Percentiles rank a stretch among this genome's conserved stretches.
Conservation (phyloP, 2,888 invertebrate genomes). For the Subacronicta megacephala region DNA sequence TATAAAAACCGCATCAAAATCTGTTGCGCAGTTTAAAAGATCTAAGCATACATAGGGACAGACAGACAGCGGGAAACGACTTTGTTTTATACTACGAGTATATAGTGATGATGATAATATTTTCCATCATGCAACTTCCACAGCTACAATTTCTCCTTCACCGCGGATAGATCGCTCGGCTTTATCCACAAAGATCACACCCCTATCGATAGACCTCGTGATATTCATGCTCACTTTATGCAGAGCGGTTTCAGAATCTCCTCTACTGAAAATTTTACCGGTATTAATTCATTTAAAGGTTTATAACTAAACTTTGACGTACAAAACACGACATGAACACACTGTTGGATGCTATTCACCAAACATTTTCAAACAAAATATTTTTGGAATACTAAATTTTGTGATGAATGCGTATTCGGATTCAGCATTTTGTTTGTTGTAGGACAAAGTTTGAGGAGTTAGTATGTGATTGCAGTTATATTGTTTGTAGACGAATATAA, state of each 20-base stretch:
- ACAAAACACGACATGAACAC: constrained; percentile 6
- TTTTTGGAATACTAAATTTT: background rate
- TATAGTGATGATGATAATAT: too few relatives aligned
- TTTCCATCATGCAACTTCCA: too few relatives aligned
- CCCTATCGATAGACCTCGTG: constrained; percentile 69
- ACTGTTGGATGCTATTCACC: constrained; percentile 8
- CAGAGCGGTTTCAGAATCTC: constrained; percentile 72
- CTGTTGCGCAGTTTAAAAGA: too few relatives aligned
- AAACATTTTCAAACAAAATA: background rate
- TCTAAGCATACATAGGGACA: too few relatives aligned
- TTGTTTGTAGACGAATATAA: background rate
- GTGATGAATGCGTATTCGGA: background rate
- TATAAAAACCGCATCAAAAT: too few relatives aligned
- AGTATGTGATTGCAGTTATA: background rate
- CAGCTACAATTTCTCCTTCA: too few relatives aligned
- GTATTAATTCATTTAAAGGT: constrained; percentile 78
- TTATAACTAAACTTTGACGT: constrained; percentile 67
- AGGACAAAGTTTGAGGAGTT: background rate
- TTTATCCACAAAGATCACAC: constrained; percentile 46
- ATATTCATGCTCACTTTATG: constrained; percentile 83
- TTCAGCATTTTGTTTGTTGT: background rate
- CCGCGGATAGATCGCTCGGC: constrained; percentile 39
- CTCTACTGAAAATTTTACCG: constrained; percentile 68
- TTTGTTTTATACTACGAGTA: too few relatives aligned
- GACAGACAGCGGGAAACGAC: too few relatives aligned